These are phyloP conservation scores for Amphibalanus amphitrite DNA, from an alignment of 1,140 invertebrate genomes.

Conservation along the genomic window DNA sequence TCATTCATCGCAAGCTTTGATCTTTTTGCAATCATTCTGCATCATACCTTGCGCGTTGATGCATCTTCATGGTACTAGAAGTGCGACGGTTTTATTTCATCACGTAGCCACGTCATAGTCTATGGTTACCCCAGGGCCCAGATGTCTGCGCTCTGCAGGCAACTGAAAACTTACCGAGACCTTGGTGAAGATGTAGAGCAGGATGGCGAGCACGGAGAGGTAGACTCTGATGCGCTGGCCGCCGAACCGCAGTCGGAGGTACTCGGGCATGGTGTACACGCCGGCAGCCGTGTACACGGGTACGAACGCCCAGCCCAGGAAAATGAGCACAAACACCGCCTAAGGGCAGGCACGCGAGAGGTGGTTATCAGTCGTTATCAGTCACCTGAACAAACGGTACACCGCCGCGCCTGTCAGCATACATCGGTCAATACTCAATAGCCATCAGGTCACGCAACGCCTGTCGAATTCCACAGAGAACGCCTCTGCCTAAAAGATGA, in stretches of 20 bases:
- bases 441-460: too few relatives aligned
- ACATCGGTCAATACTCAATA: too few relatives aligned
- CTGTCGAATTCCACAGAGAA: too few relatives aligned
- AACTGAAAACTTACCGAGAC: slow-evolving; percentile 33
- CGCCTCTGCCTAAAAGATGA: too few relatives aligned
- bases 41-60: background rate
- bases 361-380: too few relatives aligned
- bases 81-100: background rate
- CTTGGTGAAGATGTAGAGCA: slow-evolving; percentile 40
- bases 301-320: too few relatives aligned
- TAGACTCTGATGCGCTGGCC: slow-evolving; percentile 35
- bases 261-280: slow-evolving; percentile 39
- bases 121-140: background rate
- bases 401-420: too few relatives aligned
- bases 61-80: background rate
- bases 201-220: slow-evolving; percentile 33
- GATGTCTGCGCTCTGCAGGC: background rate
- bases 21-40: background rate
- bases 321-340: too few relatives aligned
- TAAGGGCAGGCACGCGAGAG: too few relatives aligned
- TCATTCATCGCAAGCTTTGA: too few relatives aligned
- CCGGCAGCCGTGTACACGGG: slow-evolving; percentile 27
- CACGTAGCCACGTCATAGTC: background rate
- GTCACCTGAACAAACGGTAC: too few relatives aligned
- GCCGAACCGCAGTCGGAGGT: slow-evolving; percentile 36